Evolutionary conservation across 2,888 invertebrate species (phyloP), one percentile per base, ranked within the genome.

Genomic region (Cosmia pyralina): DNA sequence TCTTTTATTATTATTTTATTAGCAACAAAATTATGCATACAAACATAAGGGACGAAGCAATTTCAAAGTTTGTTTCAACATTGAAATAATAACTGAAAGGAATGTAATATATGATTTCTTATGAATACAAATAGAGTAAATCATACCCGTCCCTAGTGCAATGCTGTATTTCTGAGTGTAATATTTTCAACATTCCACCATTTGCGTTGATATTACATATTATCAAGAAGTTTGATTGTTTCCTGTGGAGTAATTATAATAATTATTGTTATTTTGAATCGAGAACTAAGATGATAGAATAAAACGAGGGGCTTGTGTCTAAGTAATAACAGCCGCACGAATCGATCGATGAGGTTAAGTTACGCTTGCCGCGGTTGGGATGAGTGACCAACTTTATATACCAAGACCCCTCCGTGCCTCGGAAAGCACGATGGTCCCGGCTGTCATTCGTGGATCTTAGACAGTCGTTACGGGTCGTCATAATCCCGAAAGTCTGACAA

Each of bases 71-170:
- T 62, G 55, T 57, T 59, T 66, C 63, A 69, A 46, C 57, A 68
- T 65, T 65, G 62, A 73, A 77, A 69, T 79, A 69, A 76, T 83
- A 79, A 83, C 74, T 64, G 70, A 52, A 82, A 77, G 58, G 38
- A 82, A 44, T 81, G 53, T 46, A 69, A 73, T 71, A 66, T 78
- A 82, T 41, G 73, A 64, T 74, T 81, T 78, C 82, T 78, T 81
- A 81, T 82, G 82, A 78, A 81, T 81, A 81, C 59, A 82, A 82
- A 81, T 81, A 72, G 72, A 77, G 82, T 77, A 69, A 77, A 71
- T 77, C 41, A 52, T 65, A 74, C 60, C 38, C 58, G 69, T 80
- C 77, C 52, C 72, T 52, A 58, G 70, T 63, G 82, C 64, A 77
- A 50, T 68, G 41, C 69, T 64, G 70, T 82, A 77, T 82, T 71